These are phyloP conservation scores for Odocoileus virginianus DNA, from an alignment of 2,113 vertebrate genomes.

Conservation along the genomic window DNA sequence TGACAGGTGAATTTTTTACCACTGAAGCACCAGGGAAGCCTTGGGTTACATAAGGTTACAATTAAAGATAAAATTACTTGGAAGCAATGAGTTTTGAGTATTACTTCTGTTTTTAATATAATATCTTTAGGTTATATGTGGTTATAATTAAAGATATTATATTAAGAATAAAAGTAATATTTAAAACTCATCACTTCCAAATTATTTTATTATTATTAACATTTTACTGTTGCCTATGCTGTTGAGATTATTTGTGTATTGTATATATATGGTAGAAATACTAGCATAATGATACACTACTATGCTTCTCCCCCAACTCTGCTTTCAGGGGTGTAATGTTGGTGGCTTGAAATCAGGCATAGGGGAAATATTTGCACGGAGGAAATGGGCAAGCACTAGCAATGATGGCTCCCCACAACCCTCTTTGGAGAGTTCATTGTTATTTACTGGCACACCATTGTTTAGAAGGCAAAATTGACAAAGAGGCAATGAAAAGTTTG, in stretches of 20 bases:
- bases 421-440: background rate
- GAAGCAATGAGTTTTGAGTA: background rate
- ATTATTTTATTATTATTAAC: background rate
- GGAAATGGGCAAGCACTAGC: background rate
- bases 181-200: slow-evolving; percentile 16
- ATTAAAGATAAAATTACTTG: background rate
- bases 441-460: background rate
- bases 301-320: background rate
- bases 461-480: background rate
- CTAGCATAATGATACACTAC: background rate
- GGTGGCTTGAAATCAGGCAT: background rate
- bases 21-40: background rate
- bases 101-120: background rate
- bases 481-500: background rate
- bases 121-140: background rate
- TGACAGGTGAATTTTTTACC: background rate
- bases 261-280: background rate
- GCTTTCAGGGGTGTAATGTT: background rate
- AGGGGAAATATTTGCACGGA: background rate
- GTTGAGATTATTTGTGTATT: background rate
- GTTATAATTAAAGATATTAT: background rate
- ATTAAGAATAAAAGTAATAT: slow-evolving; percentile 9
- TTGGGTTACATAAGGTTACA: background rate
- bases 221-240: background rate
- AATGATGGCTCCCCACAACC: background rate